Evolutionary conservation across 2,888 invertebrate species (phyloP), one percentile per base, ranked within the genome.

Genomic region (Drosophila rellima): DNA sequence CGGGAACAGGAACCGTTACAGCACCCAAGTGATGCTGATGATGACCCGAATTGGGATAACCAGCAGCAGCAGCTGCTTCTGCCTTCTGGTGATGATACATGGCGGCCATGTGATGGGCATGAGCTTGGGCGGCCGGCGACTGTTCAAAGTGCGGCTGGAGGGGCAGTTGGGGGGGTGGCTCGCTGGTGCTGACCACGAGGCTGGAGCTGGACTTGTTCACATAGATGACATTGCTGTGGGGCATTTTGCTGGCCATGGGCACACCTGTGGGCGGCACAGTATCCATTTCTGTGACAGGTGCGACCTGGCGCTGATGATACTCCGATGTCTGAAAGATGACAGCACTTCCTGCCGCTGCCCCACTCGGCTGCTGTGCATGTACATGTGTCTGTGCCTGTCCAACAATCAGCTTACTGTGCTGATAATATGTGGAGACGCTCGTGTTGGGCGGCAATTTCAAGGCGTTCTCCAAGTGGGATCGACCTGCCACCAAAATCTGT

Each of bases 201-300:
- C 60, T 77, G 66, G 52, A 74, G 63, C 57, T 79, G 71, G 62
- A 78, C 33, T 91, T 91, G 75, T 92, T 92, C 66, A 92, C 88
- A 65, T 90, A 92, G 71, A 92, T 92, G 35, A 92, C 92, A 82
- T 91, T 92, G 80, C 91, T 91, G 71, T 91, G 91, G 10, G 92
- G 91, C 74, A 91, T 78, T 76, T 91, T 91, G 55, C 91, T 88
- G 50, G 90, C 85, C 72, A 74, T 70, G 65, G 89, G 37, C 56
- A 73, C 86, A 88, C 90, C 90, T 90, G 89, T 77, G 74, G 83
- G 75, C 68, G 88, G 86, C 89, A 90, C 91, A 89, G 90, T 90
- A 90, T 90, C 91, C 90, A 90, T 78, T 73, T 90, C 91, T 89
- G 91, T 88, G 90, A 89, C 90, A 89, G 90, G 91, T 85, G 88